Conservation (phyloP, 2,113 vertebrate genomes). For the Gallinago jamesoni region DNA sequence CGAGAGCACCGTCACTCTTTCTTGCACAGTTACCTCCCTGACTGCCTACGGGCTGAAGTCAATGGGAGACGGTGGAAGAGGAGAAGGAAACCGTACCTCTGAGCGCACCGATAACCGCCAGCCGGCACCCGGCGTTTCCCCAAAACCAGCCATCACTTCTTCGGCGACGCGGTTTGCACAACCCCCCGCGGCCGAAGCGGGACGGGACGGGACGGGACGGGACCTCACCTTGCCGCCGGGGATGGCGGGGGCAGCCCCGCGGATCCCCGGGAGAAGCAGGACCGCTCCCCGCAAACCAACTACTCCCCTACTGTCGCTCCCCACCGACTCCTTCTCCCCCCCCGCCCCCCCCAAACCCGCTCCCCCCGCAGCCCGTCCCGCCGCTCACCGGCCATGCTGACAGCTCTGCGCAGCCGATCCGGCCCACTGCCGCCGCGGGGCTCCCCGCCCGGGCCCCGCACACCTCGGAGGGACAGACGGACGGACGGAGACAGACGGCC, state of each 20-base stretch:
- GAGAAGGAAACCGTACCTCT: background rate
- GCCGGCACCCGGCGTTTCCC: background rate
- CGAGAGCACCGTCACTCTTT: background rate
- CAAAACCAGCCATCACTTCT: rapidly evolving
- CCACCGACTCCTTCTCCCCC: background rate
- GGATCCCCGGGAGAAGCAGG: background rate
- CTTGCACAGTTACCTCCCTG: background rate
- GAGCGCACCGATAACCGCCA: rapidly evolving
- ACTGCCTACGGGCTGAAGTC: background rate
- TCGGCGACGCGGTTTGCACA: rapidly evolving
- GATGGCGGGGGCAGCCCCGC: background rate
- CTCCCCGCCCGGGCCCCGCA: background rate
- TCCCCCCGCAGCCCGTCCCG: background rate
- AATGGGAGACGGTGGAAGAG: background rate
- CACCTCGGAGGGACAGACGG: background rate
- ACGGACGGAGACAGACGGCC: background rate
- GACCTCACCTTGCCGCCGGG: background rate
- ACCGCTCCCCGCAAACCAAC: background rate
- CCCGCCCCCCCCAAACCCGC: no score
- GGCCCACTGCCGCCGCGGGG: background rate
- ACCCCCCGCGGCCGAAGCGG: no score
- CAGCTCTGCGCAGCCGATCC: background rate
- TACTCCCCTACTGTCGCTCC: background rate
- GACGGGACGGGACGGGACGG: background rate
- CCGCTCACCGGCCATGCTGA: conserved; percentile 38